These are phyloP conservation scores for Danio jaintianensis DNA, from an alignment of 2,797 vertebrate species.

Conservation along the genomic window DNA sequence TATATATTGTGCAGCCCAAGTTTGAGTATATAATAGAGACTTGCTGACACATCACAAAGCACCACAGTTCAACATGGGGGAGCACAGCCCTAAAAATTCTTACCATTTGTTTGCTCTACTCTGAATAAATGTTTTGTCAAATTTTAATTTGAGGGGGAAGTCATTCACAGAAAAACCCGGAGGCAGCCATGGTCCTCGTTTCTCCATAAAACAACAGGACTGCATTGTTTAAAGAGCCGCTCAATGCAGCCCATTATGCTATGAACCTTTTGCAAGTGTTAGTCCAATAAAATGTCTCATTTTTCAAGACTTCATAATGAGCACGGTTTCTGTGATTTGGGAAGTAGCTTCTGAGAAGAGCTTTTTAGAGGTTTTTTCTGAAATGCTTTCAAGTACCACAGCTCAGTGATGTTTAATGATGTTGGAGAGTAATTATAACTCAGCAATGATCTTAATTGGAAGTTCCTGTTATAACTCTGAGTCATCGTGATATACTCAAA, in stretches of 20 bases:
- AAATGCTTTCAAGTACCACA: slow-evolving; percentile 57
- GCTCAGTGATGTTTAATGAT: slow-evolving; percentile 56
- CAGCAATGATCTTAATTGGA: slow-evolving; percentile 63
- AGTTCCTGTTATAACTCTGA: slow-evolving; percentile 70
- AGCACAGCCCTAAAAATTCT: background rate
- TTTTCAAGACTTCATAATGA: slow-evolving; percentile 25
- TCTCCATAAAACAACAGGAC: background rate
- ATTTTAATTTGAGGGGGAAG: background rate
- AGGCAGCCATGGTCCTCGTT: background rate
- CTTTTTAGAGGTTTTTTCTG: slow-evolving; percentile 47
- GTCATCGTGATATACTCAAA: slow-evolving; percentile 58
- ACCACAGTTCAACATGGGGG: background rate
- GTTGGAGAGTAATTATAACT: slow-evolving; percentile 64
- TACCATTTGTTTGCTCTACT: background rate
- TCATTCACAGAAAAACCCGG: background rate
- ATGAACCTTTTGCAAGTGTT: background rate
- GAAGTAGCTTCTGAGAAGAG: slow-evolving; percentile 35
- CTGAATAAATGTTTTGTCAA: background rate
- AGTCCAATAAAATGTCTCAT: background rate
- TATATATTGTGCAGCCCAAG: too few relatives aligned
- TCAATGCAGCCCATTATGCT: background rate
- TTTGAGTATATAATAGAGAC: background rate
- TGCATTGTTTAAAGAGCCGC: background rate
- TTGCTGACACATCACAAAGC: background rate
- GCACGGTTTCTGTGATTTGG: slow-evolving; percentile 39